These are phyloP conservation scores for Ataeniobius toweri DNA, from an alignment of 2,797 vertebrate genomes.

Conservation along the genomic window DNA sequence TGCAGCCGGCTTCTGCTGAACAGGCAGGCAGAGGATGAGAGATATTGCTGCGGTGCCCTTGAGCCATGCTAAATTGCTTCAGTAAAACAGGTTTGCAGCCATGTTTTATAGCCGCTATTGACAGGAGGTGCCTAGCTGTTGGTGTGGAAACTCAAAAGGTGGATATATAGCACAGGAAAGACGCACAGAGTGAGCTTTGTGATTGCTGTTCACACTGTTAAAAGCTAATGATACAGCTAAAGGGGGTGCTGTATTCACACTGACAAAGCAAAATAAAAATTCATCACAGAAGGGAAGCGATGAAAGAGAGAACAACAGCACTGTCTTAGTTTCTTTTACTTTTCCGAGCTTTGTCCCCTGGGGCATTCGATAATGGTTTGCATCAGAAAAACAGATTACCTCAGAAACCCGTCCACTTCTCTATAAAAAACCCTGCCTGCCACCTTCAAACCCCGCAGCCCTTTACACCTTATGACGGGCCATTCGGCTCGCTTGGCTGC, in stretches of 20 bases:
- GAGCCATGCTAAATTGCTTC: constrained; percentile 75
- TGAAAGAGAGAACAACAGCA: constrained; percentile 16
- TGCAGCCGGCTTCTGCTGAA: constrained; percentile 14
- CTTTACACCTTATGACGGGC: constrained; percentile 68
- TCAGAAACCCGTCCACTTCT: constrained; percentile 64
- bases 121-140: constrained; percentile 46
- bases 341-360: constrained; percentile 36
- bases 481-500: constrained; percentile 70
- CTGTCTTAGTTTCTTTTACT: constrained; percentile 37
- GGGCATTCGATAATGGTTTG: constrained; percentile 70
- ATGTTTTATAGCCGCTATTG: constrained; percentile 63
- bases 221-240: constrained; percentile 48
- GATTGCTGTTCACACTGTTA: constrained; percentile 29
- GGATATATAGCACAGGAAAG: constrained; percentile 3
- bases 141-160: constrained; percentile 53
- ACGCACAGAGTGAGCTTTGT: constrained; percentile 10
- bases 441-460: constrained; percentile 69
- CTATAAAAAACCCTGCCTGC: constrained; percentile 70
- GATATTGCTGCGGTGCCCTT: constrained; percentile 74
- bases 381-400: constrained; percentile 74
- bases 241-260: constrained; percentile 54
- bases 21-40: constrained; percentile 35
- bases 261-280: constrained; percentile 65
- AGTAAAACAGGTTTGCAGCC: constrained; percentile 74
- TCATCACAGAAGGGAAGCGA: constrained; percentile 32